phyloP scores from a whole-genome alignment of 1,140 invertebrate species.

The Drosophila pandora region DNA sequence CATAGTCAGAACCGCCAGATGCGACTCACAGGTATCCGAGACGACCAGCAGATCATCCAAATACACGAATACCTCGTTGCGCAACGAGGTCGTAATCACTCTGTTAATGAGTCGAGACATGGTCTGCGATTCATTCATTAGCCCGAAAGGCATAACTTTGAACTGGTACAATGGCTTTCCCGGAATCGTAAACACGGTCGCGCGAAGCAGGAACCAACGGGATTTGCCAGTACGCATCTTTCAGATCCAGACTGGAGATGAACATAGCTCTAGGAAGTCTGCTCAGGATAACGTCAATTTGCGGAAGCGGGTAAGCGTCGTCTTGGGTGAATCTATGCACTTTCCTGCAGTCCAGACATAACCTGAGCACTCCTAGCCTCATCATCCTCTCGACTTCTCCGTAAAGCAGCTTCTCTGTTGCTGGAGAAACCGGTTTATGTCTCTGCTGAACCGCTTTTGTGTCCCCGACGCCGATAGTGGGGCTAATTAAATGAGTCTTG shows the following conservation, averaged over 20 bases:
- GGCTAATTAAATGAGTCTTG: no score
- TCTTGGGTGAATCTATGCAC: no score
- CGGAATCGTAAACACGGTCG: background rate
- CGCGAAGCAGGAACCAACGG: background rate
- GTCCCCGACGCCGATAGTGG: no score
- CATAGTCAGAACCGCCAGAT: no score
- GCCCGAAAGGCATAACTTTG: background rate
- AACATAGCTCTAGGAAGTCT: no score
- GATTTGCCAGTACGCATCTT: background rate
- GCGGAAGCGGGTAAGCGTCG: background rate
- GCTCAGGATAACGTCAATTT: background rate
- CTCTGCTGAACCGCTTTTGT: no score
- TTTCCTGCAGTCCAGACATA: no score
- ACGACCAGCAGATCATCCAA: background rate
- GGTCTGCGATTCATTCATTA: background rate
- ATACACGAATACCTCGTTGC: background rate
- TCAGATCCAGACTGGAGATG: background rate
- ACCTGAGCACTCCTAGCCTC: background rate
- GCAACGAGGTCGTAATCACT: background rate
- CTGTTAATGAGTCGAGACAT: background rate
- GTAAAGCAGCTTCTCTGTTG: background rate
- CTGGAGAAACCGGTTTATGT: background rate
- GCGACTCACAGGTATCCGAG: background rate
- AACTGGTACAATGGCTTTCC: background rate
- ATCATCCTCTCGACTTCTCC: background rate